These are phyloP conservation scores for Silurus asotus DNA, from an alignment of 2,113 vertebrate genomes.

Conservation along the genomic window DNA sequence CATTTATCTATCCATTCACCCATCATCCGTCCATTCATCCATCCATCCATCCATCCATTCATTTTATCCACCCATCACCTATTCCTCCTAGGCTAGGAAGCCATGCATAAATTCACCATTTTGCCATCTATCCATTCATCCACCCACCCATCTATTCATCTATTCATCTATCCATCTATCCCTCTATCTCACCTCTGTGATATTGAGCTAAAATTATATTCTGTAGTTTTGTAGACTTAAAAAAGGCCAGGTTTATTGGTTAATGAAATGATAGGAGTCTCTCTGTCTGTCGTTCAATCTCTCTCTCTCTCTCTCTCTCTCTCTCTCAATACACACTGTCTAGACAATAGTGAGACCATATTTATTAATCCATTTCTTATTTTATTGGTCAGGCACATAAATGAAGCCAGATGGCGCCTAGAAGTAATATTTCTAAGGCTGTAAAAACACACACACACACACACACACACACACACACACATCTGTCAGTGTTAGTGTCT, in stretches of 20 bases:
- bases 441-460: background rate
- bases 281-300: background rate
- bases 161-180: background rate
- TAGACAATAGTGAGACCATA: background rate
- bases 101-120: background rate
- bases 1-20: background rate
- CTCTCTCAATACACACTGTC: background rate
- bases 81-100: background rate
- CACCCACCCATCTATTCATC: background rate
- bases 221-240: background rate
- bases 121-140: background rate
- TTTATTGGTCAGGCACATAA: background rate
- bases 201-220: background rate
- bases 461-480: background rate
- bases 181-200: background rate
- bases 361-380: conserved; percentile 10
- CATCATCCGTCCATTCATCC: background rate
- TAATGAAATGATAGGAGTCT: background rate
- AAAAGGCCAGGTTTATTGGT: background rate
- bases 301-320: background rate
- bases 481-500: conserved; percentile 16
- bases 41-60: background rate
- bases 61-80: background rate
- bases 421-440: conserved; percentile 14
- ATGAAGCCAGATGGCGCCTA: background rate